Evolutionary conservation across 2,888 invertebrate genomes (phyloP).

Genomic region (Orchesellides sinensis): DNA sequence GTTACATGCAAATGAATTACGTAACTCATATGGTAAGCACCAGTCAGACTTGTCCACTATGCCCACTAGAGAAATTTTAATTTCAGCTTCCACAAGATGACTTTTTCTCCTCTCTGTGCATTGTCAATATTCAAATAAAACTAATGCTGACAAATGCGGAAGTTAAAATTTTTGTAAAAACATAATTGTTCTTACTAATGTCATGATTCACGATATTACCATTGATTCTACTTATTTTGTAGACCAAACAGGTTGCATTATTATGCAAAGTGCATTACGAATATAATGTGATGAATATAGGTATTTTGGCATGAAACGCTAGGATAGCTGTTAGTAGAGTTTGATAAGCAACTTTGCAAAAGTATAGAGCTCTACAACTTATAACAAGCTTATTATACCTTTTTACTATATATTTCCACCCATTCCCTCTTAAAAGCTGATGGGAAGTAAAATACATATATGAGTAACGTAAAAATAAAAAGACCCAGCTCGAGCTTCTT

Average conservation of each 20-base stretch:
- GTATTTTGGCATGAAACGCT: not conserved
- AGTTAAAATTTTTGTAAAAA: constrained; percentile 18
- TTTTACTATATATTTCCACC: too few species aligned
- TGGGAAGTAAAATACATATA: not conserved
- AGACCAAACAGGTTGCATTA: constrained; percentile 39
- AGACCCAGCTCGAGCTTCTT: constrained; percentile 20
- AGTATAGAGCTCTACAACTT: too few species aligned
- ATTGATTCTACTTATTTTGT: constrained; percentile 31
- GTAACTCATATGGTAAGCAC: not conserved
- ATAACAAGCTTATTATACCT: too few species aligned
- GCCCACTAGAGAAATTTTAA: constrained; percentile 8
- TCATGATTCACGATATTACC: constrained; percentile 47
- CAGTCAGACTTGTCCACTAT: not conserved
- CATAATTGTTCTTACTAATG: constrained; percentile 12
- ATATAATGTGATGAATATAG: not conserved
- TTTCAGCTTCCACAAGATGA: constrained; percentile 27
- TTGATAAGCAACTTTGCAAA: too few species aligned
- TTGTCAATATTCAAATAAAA: constrained; percentile 2
- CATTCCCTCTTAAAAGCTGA: too few species aligned
- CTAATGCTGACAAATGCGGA: constrained; percentile 52
- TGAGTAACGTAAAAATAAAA: not conserved
- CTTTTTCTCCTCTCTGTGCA: not conserved
- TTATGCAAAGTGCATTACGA: constrained; percentile 30
- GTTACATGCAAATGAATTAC: not conserved
- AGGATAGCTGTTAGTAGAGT: too few species aligned